Conservation (phyloP, 2,797 vertebrate genomes). For the Lacerta agilis region DNA sequence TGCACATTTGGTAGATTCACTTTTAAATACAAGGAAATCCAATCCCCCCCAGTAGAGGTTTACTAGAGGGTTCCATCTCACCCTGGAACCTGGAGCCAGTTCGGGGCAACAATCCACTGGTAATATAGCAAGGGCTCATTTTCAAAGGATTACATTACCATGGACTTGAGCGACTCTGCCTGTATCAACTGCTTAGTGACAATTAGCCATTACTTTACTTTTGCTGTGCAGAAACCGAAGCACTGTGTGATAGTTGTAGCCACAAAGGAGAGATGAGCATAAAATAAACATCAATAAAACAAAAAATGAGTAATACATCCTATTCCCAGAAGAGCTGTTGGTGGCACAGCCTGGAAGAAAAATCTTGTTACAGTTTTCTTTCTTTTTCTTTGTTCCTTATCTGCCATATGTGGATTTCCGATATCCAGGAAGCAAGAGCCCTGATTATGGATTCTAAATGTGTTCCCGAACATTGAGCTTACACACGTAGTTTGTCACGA, state of each 20-base stretch:
- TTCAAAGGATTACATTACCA: neutral
- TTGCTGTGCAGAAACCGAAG: neutral
- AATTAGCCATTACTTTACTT: slow-evolving; percentile 2
- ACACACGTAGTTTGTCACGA: neutral
- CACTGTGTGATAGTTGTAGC: neutral
- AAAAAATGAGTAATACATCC: neutral
- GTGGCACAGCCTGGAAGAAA: neutral
- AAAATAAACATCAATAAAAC: slow-evolving; percentile 15
- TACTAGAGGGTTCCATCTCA: no score
- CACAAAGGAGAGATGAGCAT: neutral
- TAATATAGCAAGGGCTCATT: neutral
- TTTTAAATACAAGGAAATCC: no score
- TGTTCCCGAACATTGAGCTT: neutral
- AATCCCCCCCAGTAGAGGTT: no score
- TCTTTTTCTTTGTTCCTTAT: neutral
- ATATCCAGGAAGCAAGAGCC: neutral
- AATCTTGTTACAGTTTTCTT: neutral
- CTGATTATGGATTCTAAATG: neutral
- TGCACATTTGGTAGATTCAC: no score
- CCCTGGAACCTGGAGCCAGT: neutral
- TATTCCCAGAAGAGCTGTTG: neutral
- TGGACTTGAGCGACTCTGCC: neutral
- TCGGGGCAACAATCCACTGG: neutral
- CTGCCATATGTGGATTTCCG: neutral
- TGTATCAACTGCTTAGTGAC: neutral